These are phyloP conservation scores for Tetraodon nigroviridis DNA, from an alignment of 2,113 vertebrate genomes.

Conservation along the genomic window DNA sequence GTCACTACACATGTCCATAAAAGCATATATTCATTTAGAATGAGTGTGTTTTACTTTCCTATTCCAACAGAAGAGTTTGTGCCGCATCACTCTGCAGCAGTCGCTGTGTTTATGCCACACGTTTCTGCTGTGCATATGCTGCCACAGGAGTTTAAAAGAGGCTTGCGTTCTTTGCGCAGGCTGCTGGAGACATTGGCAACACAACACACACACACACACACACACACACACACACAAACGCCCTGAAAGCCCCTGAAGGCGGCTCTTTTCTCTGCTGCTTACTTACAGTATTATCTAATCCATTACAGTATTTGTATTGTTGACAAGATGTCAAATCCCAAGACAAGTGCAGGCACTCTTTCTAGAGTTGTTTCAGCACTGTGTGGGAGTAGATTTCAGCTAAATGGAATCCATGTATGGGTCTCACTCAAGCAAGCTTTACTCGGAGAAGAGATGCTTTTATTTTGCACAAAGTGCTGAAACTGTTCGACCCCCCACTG, in stretches of 20 bases:
- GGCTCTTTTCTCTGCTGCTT: background rate
- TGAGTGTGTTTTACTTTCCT: no score
- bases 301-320: constrained; percentile 10
- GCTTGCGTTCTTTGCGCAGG: no score
- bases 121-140: no score
- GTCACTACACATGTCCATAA: no score
- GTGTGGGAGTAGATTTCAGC: constrained; percentile 9
- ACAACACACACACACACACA: background rate
- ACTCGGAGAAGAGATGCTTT: constrained; percentile 3
- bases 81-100: no score
- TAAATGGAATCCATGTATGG: constrained; percentile 10
- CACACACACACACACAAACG: background rate
- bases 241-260: background rate
- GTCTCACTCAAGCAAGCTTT: constrained; percentile 1
- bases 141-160: no score
- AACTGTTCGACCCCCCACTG: no score
- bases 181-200: no score
- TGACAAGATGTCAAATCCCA: constrained; percentile 23
- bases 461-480: background rate
- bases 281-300: constrained; percentile 12
- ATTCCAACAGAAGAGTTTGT: no score
- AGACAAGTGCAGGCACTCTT: background rate
- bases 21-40: no score
- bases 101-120: no score
- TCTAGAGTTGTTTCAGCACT: background rate